Base-by-base conservation (phyloP, 2,797 vertebrate genomes). In the Synanceia verrucosa region DNA sequence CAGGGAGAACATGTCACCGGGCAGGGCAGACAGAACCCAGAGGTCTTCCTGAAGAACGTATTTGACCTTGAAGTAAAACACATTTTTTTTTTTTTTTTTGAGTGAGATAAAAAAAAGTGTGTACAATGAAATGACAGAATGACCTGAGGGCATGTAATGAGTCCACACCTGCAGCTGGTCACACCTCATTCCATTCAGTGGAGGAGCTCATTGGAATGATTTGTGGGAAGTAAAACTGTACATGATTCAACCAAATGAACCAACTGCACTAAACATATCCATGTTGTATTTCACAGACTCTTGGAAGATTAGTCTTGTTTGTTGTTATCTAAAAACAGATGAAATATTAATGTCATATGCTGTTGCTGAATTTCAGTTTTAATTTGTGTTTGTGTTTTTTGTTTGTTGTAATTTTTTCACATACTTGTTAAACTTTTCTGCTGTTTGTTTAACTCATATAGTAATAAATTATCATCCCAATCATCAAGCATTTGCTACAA, bases 31-130 rank as follows among this genome's bases (percentile, higher is more conserved):
- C 12, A 95, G 87, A 41, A 94, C 87, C 6, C 81, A 85, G 1
- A 94, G 66, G 31, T 95, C 92, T 52, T 95, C 91, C 64, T 90
- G 91, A 46, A 94, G 74, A 65, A 95, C 70, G 1, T 94, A 93
- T 0, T 58, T 59, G 29, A 94, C 81, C 92, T 95, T n/a, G n/a
- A 84, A 60, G 57, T 29, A 51, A 19, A 9, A 37, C 34, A 37
- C 5, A n/a, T n/a, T n/a, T n/a, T n/a, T n/a, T n/a, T n/a, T n/a
- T n/a, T 6, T 31, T 21, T 31, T 16, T 52, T 21, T 11, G 39
- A 39, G 21, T 60, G 18, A 34, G 23, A 55, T 43, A 2, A 70
- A 26, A 68, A 26, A 55, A 24, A 1, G 0, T 19, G 11, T 66
- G 19, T 62, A 19, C 33, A 6, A 51, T 52, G 29, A 65, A 50